These are phyloP conservation scores for Premnoplex brunnescens DNA, from an alignment of 2,797 vertebrate genomes.

Conservation along the genomic window DNA sequence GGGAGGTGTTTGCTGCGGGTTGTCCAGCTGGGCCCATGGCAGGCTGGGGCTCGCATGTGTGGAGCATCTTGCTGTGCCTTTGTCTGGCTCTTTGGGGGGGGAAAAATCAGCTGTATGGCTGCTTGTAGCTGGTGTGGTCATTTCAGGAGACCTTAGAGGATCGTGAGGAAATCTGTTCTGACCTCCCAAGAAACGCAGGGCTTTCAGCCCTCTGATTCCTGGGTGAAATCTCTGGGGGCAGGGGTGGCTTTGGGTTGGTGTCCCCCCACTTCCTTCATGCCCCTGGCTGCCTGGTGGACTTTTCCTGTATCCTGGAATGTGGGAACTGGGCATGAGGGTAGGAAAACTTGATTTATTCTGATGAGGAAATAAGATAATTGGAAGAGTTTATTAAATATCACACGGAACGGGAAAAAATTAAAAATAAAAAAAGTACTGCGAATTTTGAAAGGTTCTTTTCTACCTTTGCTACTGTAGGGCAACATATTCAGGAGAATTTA, in stretches of 20 bases:
- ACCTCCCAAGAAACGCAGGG: neutral
- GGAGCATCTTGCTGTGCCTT: neutral
- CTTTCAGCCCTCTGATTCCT: neutral
- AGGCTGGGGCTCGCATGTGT: neutral
- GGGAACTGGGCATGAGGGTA: neutral
- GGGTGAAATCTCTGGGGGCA: neutral
- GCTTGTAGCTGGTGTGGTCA: neutral
- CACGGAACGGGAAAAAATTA: neutral
- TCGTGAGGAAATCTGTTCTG: neutral
- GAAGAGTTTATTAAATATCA: neutral
- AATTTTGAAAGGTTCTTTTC: neutral
- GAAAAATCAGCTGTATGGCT: neutral
- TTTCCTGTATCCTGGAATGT: neutral
- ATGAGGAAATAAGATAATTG: neutral
- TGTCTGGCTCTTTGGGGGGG: neutral
- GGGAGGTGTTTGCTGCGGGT: neutral
- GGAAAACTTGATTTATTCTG: neutral
- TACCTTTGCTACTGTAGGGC: neutral
- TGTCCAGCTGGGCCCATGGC: constrained; percentile 8
- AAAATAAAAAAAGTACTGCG: neutral
- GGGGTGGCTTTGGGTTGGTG: neutral
- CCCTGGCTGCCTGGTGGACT: neutral
- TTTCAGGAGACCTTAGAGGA: neutral
- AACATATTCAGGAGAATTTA: neutral
- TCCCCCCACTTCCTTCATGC: neutral